Evolutionary conservation across 1,140 invertebrate genomes (phyloP).

Genomic region (Micrasema longulum): DNA sequence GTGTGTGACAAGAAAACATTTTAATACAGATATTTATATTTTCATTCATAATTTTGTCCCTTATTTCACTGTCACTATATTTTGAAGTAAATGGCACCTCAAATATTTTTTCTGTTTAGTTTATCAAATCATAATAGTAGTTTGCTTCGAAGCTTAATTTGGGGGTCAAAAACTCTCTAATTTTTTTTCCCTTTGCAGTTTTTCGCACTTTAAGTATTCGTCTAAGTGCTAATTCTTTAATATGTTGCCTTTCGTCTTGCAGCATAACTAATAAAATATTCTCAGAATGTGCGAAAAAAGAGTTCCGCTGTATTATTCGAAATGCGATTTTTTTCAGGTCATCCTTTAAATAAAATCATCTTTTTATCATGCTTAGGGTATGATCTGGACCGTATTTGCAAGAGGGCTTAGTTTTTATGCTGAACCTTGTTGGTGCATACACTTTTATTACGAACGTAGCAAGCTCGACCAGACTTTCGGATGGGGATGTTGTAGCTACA

Average conservation of each 20-base stretch:
- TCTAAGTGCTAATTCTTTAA: background rate
- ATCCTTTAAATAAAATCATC: background rate
- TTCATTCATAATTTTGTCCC: too few relatives aligned
- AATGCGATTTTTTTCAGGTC: background rate
- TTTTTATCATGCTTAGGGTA: background rate
- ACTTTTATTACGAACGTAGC: background rate
- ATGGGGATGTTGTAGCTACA: background rate
- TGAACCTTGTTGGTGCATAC: background rate
- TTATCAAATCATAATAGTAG: too few relatives aligned
- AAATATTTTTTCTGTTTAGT: background rate
- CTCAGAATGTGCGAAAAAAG: too few relatives aligned
- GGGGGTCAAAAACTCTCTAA: background rate
- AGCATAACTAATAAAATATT: background rate
- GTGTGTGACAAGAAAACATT: too few relatives aligned
- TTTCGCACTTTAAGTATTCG: background rate
- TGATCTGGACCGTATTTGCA: too few relatives aligned
- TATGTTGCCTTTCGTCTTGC: background rate
- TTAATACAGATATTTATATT: too few relatives aligned
- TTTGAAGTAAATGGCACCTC: background rate
- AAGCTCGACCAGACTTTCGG: background rate
- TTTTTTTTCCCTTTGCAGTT: background rate
- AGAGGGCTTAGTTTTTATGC: background rate
- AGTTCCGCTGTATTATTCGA: too few relatives aligned
- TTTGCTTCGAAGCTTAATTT: too few relatives aligned
- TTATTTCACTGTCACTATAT: background rate